These are phyloP conservation scores for Hippoglossus hippoglossus DNA, from an alignment of 2,797 vertebrate genomes.

Conservation along the genomic window DNA sequence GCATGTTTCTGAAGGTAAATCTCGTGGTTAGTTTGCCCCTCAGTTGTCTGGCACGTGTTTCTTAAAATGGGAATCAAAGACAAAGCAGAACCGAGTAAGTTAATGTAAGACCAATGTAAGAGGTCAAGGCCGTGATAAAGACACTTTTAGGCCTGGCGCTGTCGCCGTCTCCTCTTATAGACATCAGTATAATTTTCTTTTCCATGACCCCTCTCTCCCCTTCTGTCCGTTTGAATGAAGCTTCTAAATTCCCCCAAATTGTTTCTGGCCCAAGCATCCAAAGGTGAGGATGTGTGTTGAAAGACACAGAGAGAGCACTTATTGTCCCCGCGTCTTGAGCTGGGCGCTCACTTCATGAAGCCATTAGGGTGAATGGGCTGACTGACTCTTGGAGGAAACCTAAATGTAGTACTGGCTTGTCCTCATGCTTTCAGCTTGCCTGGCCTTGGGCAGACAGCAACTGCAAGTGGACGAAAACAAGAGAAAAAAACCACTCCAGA, in stretches of 20 bases:
- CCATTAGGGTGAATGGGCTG: slow-evolving; percentile 69
- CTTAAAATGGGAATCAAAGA: slow-evolving; percentile 4
- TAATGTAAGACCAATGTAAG: not conserved
- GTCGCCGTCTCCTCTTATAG: slow-evolving; percentile 18
- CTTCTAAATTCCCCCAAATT: slow-evolving; percentile 54
- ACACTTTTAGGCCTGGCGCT: slow-evolving; percentile 22
- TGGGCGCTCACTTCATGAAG: slow-evolving; percentile 61
- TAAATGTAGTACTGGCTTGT: slow-evolving; percentile 64
- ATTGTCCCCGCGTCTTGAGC: slow-evolving; percentile 64
- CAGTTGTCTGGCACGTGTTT: not conserved
- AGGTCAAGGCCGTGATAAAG: slow-evolving; percentile 21
- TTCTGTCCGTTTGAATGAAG: slow-evolving; percentile 57
- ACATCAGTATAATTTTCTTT: slow-evolving; percentile 61
- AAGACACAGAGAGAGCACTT: slow-evolving; percentile 63
- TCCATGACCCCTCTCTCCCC: slow-evolving; percentile 47
- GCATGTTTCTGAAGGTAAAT: slow-evolving; percentile 4
- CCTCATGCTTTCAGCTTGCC: slow-evolving; percentile 61
- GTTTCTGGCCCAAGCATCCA: slow-evolving; percentile 64
- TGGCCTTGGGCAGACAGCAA: slow-evolving; percentile 66
- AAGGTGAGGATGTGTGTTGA: slow-evolving; percentile 57
- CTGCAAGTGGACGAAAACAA: slow-evolving; percentile 68
- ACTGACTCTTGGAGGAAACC: slow-evolving; percentile 60
- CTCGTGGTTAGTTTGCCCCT: slow-evolving; percentile 10
- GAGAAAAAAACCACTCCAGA: slow-evolving; percentile 47
- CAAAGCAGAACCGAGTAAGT: not conserved